Percentiles rank a stretch among this genome's conserved stretches.
Conservation (phyloP, 2,113 vertebrate genomes). For the Glaucomys volans region DNA sequence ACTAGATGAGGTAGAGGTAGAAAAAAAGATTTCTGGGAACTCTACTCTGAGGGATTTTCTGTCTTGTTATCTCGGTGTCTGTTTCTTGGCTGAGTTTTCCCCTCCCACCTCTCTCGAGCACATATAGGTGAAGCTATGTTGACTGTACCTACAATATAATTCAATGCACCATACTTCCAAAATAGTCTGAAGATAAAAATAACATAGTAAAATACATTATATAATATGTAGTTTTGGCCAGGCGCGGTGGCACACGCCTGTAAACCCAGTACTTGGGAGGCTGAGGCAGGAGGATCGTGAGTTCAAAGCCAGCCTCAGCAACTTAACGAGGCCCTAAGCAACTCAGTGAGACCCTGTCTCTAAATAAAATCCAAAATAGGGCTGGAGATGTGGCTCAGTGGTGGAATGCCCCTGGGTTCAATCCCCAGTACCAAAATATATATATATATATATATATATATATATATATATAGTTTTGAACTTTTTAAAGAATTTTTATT, state of each 20-base stretch:
- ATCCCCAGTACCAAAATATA: too few relatives aligned
- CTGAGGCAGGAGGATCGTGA: too few relatives aligned
- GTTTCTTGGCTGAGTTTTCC: neutral
- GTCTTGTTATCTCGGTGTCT: neutral
- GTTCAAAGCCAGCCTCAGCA: too few relatives aligned
- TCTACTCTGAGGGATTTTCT: neutral
- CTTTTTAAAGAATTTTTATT: conserved; percentile 9
- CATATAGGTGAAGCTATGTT: neutral
- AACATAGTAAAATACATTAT: conserved; percentile 26
- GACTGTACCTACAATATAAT: neutral
- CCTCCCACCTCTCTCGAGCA: neutral
- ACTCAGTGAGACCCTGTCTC: too few relatives aligned
- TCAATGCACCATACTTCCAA: neutral
- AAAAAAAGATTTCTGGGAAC: conserved; percentile 1
- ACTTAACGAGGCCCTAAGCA: too few relatives aligned
- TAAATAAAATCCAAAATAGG: too few relatives aligned
- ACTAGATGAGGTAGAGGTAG: neutral
- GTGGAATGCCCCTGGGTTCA: too few relatives aligned
- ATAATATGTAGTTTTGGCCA: neutral
- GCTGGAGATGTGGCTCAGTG: too few relatives aligned
- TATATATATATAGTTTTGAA: neutral
- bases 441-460: too few relatives aligned
- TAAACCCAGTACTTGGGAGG: too few relatives aligned
- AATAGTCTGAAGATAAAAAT: conserved; percentile 33
- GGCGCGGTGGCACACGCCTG: too few relatives aligned